phyloP scores from a whole-genome alignment of 2,113 vertebrate genomes.

The Alosa alosa region DNA sequence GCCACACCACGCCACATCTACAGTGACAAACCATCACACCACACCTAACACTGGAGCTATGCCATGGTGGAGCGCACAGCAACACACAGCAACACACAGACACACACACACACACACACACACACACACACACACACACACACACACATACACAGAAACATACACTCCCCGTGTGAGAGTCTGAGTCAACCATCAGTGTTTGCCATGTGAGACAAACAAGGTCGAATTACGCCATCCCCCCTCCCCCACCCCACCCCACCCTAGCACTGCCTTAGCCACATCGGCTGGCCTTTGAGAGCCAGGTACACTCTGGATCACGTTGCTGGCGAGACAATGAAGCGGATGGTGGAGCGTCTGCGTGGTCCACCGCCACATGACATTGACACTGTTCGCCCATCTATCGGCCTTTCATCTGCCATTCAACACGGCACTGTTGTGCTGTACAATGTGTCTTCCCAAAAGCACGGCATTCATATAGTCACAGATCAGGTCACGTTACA shows the following conservation, averaged over 20 bases:
- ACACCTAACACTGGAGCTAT: background rate
- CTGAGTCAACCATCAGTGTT: constrained; percentile 1
- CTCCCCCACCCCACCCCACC: background rate
- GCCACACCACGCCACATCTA: too few species aligned
- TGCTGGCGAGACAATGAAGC: background rate
- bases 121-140: background rate
- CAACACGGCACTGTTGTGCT: background rate
- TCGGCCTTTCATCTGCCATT: background rate
- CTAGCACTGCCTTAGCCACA: background rate
- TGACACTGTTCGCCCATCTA: background rate
- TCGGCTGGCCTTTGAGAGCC: background rate
- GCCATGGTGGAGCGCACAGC: background rate
- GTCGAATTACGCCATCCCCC: background rate
- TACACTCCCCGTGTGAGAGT: background rate
- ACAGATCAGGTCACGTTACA: background rate
- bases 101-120: background rate
- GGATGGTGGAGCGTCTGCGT: background rate
- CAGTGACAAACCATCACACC: too few species aligned
- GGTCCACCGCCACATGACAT: background rate
- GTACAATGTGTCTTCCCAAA: background rate
- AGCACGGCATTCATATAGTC: background rate
- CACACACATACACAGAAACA: constrained; percentile 26
- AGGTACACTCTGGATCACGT: background rate
- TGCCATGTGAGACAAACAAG: background rate
- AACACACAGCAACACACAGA: background rate